A percentile compares a stretch with the other conserved stretches of the same genome.
Conservation (phyloP, 2,113 vertebrate genomes). For the Centrocercus urophasianus region DNA sequence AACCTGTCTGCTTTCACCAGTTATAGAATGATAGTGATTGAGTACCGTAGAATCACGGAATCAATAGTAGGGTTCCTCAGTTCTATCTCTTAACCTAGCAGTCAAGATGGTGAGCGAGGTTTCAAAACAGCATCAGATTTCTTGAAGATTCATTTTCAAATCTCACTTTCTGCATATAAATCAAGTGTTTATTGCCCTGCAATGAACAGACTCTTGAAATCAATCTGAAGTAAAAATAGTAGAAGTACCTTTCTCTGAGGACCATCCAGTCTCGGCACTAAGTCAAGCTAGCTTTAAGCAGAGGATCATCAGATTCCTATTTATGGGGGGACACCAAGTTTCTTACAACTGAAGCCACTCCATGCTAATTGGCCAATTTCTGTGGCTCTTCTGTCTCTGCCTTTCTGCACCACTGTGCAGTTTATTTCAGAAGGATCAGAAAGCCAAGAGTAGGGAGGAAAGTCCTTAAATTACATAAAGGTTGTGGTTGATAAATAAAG, state of each 20-base stretch:
- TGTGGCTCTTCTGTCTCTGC: not conserved
- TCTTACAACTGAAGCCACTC: not conserved
- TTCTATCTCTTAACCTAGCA: not conserved
- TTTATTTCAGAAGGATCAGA: not conserved
- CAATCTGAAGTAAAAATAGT: not conserved
- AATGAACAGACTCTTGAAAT: not conserved
- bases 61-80: not conserved
- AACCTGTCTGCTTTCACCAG: not conserved
- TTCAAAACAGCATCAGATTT: not conserved
- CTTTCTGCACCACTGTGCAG: not conserved
- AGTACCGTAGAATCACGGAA: not conserved
- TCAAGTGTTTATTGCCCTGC: not conserved
- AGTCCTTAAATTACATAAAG: conserved; percentile 22
- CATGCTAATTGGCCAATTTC: not conserved
- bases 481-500: conserved; percentile 43
- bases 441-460: not conserved
- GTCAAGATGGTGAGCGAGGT: not conserved
- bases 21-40: not conserved
- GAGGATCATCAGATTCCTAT: not conserved
- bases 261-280: not conserved
- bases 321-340: not conserved
- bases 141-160: not conserved
- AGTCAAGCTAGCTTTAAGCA: not conserved
- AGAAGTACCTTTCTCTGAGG: not conserved
- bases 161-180: not conserved